Conservation (phyloP, 2,888 invertebrate species). For the Caenorhabditis uteleia region DNA sequence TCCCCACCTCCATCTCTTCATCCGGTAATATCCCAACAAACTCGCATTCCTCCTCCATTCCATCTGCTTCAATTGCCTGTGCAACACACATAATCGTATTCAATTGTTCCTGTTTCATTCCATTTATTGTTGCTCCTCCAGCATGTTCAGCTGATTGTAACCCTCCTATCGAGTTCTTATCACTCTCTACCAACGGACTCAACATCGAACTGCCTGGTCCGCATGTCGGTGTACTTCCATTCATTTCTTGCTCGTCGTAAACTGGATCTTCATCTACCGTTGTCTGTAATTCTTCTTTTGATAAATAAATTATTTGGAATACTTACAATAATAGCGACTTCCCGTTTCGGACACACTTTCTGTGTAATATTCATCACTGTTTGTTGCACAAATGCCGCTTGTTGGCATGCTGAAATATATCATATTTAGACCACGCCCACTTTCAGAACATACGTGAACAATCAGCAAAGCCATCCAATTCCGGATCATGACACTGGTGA, state of each 20-base stretch:
- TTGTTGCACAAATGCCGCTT: slow-evolving; percentile 90
- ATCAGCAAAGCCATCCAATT: slow-evolving; percentile 75
- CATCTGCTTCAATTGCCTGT: slow-evolving; percentile 43
- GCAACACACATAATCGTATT: slow-evolving; percentile 30
- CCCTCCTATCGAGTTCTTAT: not conserved
- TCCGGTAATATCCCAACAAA: slow-evolving; percentile 84
- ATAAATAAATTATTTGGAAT: no score
- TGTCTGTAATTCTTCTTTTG: no score
- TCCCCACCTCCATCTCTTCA: slow-evolving; percentile 79
- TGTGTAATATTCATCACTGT: slow-evolving; percentile 70
- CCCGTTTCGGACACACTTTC: slow-evolving; percentile 61
- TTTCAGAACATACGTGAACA: slow-evolving; percentile 77
- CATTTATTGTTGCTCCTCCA: no score
- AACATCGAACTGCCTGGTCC: slow-evolving; percentile 34
- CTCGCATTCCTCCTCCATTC: slow-evolving; percentile 82
- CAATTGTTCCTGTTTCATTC: slow-evolving; percentile 6
- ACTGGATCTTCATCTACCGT: slow-evolving; percentile 31
- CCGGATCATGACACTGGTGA: slow-evolving; percentile 72
- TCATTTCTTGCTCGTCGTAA: slow-evolving; percentile 35
- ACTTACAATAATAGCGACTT: slow-evolving; percentile 56
- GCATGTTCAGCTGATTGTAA: not conserved
- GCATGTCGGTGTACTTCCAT: slow-evolving; percentile 12
- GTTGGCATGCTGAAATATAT: slow-evolving; percentile 77
- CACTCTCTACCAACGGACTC: slow-evolving; percentile 38
- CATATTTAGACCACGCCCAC: not conserved